Evolutionary conservation across 2,888 invertebrate genomes (phyloP).

Genomic region (Microctonus brassicae): DNA sequence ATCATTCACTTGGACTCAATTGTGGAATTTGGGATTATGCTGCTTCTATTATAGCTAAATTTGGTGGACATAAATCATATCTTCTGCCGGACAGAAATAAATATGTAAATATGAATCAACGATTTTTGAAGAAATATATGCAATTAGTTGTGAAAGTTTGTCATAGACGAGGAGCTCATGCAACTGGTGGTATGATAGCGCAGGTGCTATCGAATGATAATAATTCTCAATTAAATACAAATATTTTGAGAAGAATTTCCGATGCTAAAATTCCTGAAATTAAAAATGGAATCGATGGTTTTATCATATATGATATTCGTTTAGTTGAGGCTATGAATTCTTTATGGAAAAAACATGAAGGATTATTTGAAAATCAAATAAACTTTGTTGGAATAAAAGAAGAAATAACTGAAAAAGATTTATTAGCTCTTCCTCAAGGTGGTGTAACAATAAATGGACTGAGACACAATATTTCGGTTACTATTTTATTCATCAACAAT

Average conservation of each 20-base stretch:
- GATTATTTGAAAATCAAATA: constrained; percentile 72
- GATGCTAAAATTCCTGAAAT: constrained; percentile 74
- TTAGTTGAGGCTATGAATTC: constrained; percentile 74
- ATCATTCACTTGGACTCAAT: constrained; percentile 79
- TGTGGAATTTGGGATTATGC: constrained; percentile 84
- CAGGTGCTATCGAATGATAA: constrained; percentile 71
- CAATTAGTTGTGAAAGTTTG: constrained; percentile 74
- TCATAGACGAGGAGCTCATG: constrained; percentile 75
- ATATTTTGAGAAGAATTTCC: constrained; percentile 70
- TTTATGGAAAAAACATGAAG: constrained; percentile 72
- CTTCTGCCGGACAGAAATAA: constrained; percentile 79
- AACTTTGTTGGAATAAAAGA: constrained; percentile 64
- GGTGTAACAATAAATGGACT: constrained; percentile 76
- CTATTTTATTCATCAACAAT: constrained; percentile 77
- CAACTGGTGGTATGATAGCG: constrained; percentile 80
- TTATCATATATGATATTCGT: constrained; percentile 78
- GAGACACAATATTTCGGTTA: constrained; percentile 76
- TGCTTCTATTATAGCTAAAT: constrained; percentile 77
- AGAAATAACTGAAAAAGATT: constrained; percentile 70
- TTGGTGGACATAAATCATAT: constrained; percentile 74
- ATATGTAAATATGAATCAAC: constrained; percentile 76
- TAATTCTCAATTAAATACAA: constrained; percentile 61
- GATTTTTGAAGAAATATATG: constrained; percentile 77
- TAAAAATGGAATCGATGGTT: constrained; percentile 76
- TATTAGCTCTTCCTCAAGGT: constrained; percentile 75